Evolutionary conservation across 2,888 invertebrate species (phyloP).

Genomic region (Hirtodrosophila confusa): DNA sequence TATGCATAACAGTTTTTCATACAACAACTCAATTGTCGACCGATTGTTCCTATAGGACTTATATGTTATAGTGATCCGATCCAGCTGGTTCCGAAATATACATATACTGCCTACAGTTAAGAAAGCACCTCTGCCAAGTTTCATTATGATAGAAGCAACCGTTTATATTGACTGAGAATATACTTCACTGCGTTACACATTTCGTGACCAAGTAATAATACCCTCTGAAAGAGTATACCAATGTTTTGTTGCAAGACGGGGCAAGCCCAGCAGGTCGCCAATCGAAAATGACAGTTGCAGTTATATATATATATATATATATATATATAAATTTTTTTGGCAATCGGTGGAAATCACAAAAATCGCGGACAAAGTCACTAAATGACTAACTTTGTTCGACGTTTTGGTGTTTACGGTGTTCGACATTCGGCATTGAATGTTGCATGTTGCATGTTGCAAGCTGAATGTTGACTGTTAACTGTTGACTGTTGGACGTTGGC

Average conservation of each 20-base stretch:
- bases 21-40: too few species aligned
- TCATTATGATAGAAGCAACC: too few species aligned
- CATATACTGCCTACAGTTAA: too few species aligned
- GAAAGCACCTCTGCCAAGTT: too few species aligned
- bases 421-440: conserved; percentile 62
- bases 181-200: too few species aligned
- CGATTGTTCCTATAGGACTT: too few species aligned
- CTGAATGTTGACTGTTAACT: conserved; percentile 35
- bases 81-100: too few species aligned
- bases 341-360: conserved; percentile 48
- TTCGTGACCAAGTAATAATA: too few species aligned
- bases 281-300: conserved; percentile 81
- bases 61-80: too few species aligned
- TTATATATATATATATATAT: conserved; percentile 63
- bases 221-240: neutral
- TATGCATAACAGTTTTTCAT: too few species aligned
- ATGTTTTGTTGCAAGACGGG: conserved; percentile 55
- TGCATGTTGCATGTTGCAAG: conserved; percentile 42
- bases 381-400: conserved; percentile 69
- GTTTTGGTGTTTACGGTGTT: conserved; percentile 47
- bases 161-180: too few species aligned
- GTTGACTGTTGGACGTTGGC: conserved; percentile 47
- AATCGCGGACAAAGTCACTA: conserved; percentile 57
- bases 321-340: conserved; percentile 33
- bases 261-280: conserved; percentile 79